Conservation (phyloP, 2,888 invertebrate genomes). For the Pedicia rivosa region DNA sequence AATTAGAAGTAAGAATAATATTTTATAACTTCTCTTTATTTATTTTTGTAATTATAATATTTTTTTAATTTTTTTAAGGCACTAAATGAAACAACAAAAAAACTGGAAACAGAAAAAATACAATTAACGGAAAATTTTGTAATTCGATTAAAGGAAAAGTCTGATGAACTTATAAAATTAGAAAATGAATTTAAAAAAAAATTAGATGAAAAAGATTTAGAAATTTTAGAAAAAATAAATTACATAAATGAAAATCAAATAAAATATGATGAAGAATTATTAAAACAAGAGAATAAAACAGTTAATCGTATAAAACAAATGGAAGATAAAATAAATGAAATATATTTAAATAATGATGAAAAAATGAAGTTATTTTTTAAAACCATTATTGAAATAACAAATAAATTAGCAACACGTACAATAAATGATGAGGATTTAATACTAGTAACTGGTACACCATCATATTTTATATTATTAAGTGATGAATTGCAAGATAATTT, state of each 20-base stretch:
- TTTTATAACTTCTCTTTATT: too few relatives aligned
- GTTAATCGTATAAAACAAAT: too few relatives aligned
- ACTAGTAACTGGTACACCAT: conserved; percentile 14
- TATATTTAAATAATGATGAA: conserved; percentile 23
- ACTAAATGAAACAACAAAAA: too few relatives aligned
- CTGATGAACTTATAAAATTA: too few relatives aligned
- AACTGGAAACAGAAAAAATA: too few relatives aligned
- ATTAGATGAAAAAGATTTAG: conserved; percentile 8
- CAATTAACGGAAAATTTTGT: too few relatives aligned
- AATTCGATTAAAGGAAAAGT: too few relatives aligned
- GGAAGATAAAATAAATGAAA: conserved; percentile 17
- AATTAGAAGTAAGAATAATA: too few relatives aligned
- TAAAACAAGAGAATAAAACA: conserved; percentile 17
- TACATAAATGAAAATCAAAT: conserved; percentile 9
- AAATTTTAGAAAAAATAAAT: conserved; percentile 7
- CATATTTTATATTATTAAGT: conserved; percentile 17
- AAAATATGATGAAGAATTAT: conserved; percentile 24
- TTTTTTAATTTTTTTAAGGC: too few relatives aligned
- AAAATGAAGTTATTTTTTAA: conserved; percentile 15
- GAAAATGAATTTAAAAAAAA: too few relatives aligned
- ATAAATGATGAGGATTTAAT: conserved; percentile 15
- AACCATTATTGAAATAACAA: conserved; percentile 16
- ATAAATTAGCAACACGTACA: conserved; percentile 15
- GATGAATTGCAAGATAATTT: conserved; percentile 16
- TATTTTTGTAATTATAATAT: too few relatives aligned